These are phyloP conservation scores for Hyalella azteca DNA, from an alignment of 2,888 invertebrate species.

Conservation along the genomic window DNA sequence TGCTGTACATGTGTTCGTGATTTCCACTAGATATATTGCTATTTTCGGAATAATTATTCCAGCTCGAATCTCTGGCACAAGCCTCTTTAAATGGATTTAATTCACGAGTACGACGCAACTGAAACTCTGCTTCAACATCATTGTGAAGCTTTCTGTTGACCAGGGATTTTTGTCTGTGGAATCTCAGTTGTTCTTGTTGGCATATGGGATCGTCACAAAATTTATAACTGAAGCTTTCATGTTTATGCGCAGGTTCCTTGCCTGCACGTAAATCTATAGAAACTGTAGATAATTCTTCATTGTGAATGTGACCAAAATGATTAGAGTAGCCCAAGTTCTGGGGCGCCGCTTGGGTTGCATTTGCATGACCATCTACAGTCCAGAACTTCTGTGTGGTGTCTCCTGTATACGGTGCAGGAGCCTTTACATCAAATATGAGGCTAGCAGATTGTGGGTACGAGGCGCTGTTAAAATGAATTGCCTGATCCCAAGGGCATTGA, in stretches of 20 bases:
- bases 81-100: background rate
- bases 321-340: background rate
- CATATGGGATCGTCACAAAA: conserved; percentile 25
- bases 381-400: background rate
- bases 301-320: background rate
- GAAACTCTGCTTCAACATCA: background rate
- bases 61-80: background rate
- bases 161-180: background rate
- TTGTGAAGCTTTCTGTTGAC: background rate
- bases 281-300: background rate
- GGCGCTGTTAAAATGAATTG: background rate
- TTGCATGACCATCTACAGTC: background rate
- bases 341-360: background rate
- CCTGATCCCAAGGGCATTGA: background rate
- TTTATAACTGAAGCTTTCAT: background rate
- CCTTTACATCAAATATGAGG: background rate
- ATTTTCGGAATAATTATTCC: background rate
- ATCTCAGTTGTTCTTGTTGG: background rate
- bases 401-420: too few species aligned
- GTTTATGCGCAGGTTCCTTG: background rate
- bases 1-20: conserved; percentile 25
- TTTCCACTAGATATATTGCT: background rate
- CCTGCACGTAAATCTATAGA: background rate
- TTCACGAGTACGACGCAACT: background rate
- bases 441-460: background rate